Conservation (phyloP, 2,888 invertebrate species). For the Drosophila anceps region DNA sequence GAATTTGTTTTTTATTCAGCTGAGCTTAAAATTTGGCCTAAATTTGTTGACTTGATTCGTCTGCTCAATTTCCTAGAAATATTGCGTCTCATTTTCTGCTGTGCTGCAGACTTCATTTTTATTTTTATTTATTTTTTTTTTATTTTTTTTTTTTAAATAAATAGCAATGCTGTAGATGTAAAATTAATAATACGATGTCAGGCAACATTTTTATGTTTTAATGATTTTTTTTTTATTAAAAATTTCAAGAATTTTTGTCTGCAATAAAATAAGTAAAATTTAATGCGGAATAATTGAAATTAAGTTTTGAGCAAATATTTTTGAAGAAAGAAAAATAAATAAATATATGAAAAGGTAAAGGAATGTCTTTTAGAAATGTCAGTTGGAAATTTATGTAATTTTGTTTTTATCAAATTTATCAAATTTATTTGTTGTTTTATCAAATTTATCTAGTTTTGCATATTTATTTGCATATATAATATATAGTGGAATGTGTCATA, state of each 20-base stretch:
- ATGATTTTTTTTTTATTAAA: background rate
- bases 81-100: background rate
- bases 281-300: background rate
- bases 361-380: background rate
- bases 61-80: constrained; percentile 1
- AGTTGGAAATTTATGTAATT: background rate
- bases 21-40: background rate
- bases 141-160: constrained; percentile 6
- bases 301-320: background rate
- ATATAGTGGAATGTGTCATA: background rate
- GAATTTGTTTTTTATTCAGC: background rate
- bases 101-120: background rate
- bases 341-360: background rate
- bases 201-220: background rate
- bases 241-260: background rate
- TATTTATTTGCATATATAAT: background rate
- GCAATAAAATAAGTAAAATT: background rate
- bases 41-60: constrained; percentile 2
- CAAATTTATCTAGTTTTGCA: background rate
- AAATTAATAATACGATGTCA: background rate
- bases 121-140: too few relatives aligned
- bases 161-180: background rate
- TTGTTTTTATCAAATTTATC: background rate
- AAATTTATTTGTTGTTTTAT: background rate
- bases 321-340: too few relatives aligned